Conservation (phyloP, 2,113 vertebrate species). For the Rhineura floridana region DNA sequence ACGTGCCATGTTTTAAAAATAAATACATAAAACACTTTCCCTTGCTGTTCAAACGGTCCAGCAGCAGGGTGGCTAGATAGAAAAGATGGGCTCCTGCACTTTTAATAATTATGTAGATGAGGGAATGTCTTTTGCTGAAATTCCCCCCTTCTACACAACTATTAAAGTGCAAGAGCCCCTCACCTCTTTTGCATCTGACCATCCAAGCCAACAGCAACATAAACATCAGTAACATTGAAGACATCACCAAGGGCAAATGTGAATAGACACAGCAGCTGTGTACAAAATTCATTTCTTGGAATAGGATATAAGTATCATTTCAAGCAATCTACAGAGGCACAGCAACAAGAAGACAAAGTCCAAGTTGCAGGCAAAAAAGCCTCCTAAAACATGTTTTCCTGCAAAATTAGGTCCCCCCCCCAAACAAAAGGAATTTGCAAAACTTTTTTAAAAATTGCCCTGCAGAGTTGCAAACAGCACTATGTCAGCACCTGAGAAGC, state of each 20-base stretch:
- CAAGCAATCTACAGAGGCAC: slow-evolving; percentile 29
- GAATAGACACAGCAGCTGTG: not conserved
- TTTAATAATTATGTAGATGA: not conserved
- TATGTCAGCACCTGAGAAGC: slow-evolving; percentile 37
- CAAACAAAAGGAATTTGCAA: not conserved
- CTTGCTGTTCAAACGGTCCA: slow-evolving; percentile 52
- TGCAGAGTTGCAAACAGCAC: slow-evolving; percentile 39
- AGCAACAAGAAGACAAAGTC: slow-evolving; percentile 37
- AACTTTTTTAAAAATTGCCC: slow-evolving; percentile 8
- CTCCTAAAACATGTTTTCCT: slow-evolving; percentile 3
- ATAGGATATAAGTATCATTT: slow-evolving; percentile 6
- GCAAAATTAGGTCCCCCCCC: not conserved
- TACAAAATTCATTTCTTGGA: slow-evolving; percentile 32
- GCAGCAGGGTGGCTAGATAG: slow-evolving; percentile 17
- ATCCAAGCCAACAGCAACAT: slow-evolving; percentile 38
- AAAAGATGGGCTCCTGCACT: not conserved
- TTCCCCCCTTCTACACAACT: not conserved
- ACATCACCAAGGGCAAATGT: slow-evolving; percentile 42
- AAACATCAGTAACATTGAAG: slow-evolving; percentile 49
- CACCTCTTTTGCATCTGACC: not conserved
- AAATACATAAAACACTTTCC: slow-evolving; percentile 26
- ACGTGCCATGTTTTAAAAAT: not conserved
- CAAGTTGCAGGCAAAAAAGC: slow-evolving; percentile 9
- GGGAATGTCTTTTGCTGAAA: not conserved
- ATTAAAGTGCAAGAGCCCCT: not conserved